A percentile compares a stretch with the other conserved stretches of the same genome.
Conservation (phyloP, 2,797 vertebrate species). For the Micromesistius poutassou region DNA sequence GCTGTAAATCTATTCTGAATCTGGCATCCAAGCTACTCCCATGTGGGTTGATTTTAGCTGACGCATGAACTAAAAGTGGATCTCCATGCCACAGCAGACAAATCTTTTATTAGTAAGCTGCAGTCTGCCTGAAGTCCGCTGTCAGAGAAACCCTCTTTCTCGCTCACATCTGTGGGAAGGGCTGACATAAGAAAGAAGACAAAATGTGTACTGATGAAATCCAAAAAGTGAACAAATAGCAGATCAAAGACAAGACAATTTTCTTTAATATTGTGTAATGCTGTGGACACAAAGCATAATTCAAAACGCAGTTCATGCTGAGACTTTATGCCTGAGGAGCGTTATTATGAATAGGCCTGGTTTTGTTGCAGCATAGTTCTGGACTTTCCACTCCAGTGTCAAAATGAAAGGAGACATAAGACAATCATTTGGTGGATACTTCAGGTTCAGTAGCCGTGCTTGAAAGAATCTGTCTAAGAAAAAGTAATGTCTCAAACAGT, state of each 20-base stretch:
- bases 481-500: not conserved
- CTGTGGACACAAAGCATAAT: conserved; percentile 37
- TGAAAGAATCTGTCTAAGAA: not conserved
- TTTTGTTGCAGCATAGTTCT: not conserved
- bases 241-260: conserved; percentile 38
- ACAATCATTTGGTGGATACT: not conserved
- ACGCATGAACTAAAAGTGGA: conserved; percentile 43
- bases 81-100: conserved; percentile 53
- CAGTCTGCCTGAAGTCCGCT: conserved; percentile 51
- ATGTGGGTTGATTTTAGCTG: conserved; percentile 50
- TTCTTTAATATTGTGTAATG: conserved; percentile 35
- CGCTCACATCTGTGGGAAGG: conserved; percentile 51
- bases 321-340: not conserved
- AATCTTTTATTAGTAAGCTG: conserved; percentile 64
- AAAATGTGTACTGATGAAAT: conserved; percentile 3
- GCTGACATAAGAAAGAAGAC: conserved; percentile 40
- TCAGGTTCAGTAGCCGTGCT: not conserved
- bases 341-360: not conserved
- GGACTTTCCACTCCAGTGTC: not conserved
- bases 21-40: conserved; percentile 42
- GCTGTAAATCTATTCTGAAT: conserved; percentile 53
- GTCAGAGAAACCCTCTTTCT: conserved; percentile 34
- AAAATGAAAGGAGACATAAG: not conserved
- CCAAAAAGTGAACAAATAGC: not conserved
- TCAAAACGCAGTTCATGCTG: conserved; percentile 27